These are phyloP conservation scores for Drymonia ruficornis DNA, from an alignment of 2,888 invertebrate genomes.

Conservation along the genomic window DNA sequence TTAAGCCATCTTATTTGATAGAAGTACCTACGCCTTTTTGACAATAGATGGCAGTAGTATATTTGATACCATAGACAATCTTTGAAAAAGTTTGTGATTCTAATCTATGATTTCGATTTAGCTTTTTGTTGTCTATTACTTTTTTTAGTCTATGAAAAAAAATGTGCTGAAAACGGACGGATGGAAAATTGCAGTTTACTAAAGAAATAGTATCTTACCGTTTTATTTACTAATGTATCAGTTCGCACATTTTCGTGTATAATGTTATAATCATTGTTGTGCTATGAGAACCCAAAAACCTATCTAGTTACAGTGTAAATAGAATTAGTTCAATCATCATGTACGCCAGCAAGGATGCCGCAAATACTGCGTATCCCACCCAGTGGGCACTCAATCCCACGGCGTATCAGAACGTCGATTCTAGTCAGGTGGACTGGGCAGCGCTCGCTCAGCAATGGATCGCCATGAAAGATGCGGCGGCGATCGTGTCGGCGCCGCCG, in stretches of 20 bases:
- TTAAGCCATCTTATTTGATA: neutral
- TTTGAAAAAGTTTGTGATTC: neutral
- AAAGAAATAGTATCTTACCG: constrained; percentile 16
- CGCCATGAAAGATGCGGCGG: constrained; percentile 93
- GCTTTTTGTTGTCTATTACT: too few species aligned
- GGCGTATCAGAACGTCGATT: constrained; percentile 92
- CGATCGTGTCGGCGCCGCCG: constrained; percentile 84
- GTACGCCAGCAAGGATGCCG: constrained; percentile 86
- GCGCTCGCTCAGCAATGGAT: constrained; percentile 99
- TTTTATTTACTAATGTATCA: neutral
- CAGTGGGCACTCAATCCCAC: constrained; percentile 94
- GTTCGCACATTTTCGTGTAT: constrained; percentile 10
- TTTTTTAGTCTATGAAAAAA: constrained; percentile 6
- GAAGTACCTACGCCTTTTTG: neutral
- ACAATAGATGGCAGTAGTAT: neutral
- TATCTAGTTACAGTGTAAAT: constrained; percentile 23
- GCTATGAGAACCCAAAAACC: constrained; percentile 20
- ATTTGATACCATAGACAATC: neutral
- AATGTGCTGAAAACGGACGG: constrained; percentile 28
- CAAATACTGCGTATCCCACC: constrained; percentile 87
- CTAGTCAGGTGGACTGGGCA: constrained; percentile 98
- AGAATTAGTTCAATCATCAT: constrained; percentile 54
- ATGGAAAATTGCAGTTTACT: constrained; percentile 15
- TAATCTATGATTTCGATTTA: too few species aligned
- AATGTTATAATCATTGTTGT: constrained; percentile 16